These are phyloP conservation scores for Galagoides demidoff DNA, from an alignment of 2,797 vertebrate genomes.

Conservation along the genomic window DNA sequence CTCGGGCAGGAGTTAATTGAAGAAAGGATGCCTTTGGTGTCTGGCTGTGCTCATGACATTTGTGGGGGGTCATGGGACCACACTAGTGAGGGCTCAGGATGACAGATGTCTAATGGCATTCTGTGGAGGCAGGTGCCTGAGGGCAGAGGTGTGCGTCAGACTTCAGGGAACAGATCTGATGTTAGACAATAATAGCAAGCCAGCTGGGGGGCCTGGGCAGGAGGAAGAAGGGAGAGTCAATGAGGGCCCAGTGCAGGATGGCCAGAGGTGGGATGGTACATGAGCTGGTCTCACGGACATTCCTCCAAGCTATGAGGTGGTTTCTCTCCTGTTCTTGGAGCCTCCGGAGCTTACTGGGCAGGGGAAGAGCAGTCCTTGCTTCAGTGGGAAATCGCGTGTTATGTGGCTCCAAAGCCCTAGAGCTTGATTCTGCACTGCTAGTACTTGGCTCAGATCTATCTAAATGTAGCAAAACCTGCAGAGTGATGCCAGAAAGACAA, in stretches of 20 bases:
- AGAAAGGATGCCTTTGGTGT: not conserved
- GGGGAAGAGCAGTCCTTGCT: not conserved
- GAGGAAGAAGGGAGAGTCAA: not conserved
- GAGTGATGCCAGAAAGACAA: not conserved
- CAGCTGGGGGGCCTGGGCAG: not conserved
- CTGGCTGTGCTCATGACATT: not conserved
- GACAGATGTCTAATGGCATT: not conserved
- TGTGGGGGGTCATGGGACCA: not conserved
- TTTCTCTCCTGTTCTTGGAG: not conserved
- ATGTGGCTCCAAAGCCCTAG: not conserved
- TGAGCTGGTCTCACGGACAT: fast-evolving
- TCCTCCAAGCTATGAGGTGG: not conserved
- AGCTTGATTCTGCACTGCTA: not conserved
- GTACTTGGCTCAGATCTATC: not conserved
- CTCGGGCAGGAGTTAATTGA: not conserved
- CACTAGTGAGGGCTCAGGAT: not conserved
- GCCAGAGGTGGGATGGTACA: not conserved
- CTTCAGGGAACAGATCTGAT: not conserved
- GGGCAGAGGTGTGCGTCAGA: not conserved
- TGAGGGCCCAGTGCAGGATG: not conserved
- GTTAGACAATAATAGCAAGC: not conserved
- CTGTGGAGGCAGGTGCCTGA: not conserved
- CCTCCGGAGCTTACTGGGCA: not conserved
- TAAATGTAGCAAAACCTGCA: not conserved
- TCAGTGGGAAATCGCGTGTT: not conserved